Evolutionary conservation across 1,140 invertebrate genomes (phyloP), one percentile per base, ranked within the genome.

Genomic region (Episyrphus balteatus): DNA sequence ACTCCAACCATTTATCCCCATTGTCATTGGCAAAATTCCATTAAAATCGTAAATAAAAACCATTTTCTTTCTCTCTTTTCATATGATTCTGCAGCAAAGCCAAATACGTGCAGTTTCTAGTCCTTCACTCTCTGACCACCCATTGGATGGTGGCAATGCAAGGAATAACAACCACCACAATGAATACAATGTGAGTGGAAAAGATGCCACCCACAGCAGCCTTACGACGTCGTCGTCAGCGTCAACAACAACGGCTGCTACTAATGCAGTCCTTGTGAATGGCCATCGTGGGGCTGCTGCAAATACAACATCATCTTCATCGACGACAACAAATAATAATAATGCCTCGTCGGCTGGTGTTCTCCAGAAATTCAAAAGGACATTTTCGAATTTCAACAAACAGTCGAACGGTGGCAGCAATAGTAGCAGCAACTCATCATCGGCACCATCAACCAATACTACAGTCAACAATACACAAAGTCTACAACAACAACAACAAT

Each of bases 311-410:
- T 21, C 30, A 13, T 13, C 48, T 17, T 9, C 12, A 15, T 17
- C 48, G 32, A 45, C 32, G 32, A 36, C 21, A 9, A 30, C 39
- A 31, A 51, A 19, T 44, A 15, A 12, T n/a, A 11, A 31, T 13
- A 32, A 44, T 33, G 12, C 34, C 17, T 26, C 62, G 13, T 46
- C 33, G 37, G 33, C 43, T 9, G 64, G 80, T 56, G 78, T 83
- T 17, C 59, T 84, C 36, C 78, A 82, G 55, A 83, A 82, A 63
- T 83, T 84, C 57, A 72, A 80, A 21, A 82, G 83, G 56, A 83
- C 79, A 49, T 79, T 84, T 53, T 81, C 80, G 33, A 58, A 65
- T 45, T 64, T 67, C 17, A 64, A 62, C 12, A 57, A 50, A 36
- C 44, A 45, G 10, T 37, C 32, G 44, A 26, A 26, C 21, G 21